Evolutionary conservation across 2,797 vertebrate genomes (phyloP), one percentile per base, ranked within the genome.

Genomic region (Epinephelus coioides): DNA sequence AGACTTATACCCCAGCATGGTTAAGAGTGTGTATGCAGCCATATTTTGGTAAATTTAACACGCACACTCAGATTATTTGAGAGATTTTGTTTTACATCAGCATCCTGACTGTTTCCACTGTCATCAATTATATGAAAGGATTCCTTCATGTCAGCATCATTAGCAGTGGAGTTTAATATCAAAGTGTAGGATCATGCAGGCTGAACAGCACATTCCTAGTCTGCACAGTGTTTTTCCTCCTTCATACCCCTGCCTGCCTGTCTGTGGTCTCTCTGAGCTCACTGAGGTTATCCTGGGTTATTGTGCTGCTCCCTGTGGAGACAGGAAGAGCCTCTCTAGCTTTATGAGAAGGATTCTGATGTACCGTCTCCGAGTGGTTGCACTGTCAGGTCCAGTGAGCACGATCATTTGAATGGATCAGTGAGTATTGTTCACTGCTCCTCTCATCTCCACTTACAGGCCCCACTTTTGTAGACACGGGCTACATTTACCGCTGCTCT

Each of bases 311-410:
- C 63, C 76, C 83, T 11, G 54, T 55, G 51, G 83, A 75, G 65
- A 46, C 57, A 18, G 70, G 73, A 70, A 34, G 76, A 73, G 60
- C 69, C 30, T 79, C 55, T 64, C n/a, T 47, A 40, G 67, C 72
- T 81, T 75, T 17, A 63, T 6, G 50, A 81, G 70, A 70, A 50
- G 54, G 73, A 72, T 60, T 78, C 61, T 72, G 81, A 61, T 61
- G 77, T 60, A 14, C 55, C 3, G 66, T 54, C 67, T 78, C 67
- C 47, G 74, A 73, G 73, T 79, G 86, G 62, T 14, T 69, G 69
- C 73, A 9, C 75, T 84, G 69, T 89, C 81, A 56, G 82, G 61
- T 85, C 82, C 89, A 76, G 65, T 87, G 87, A 89, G 55, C 80
- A 25, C 4, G 30, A 76, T 76, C 61, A 51, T 81, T 79, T 67